Percentiles rank a stretch among this genome's conserved stretches.
Evolutionary conservation across 1,140 invertebrate genomes (phyloP).

Genomic region (Ostrea edulis): DNA sequence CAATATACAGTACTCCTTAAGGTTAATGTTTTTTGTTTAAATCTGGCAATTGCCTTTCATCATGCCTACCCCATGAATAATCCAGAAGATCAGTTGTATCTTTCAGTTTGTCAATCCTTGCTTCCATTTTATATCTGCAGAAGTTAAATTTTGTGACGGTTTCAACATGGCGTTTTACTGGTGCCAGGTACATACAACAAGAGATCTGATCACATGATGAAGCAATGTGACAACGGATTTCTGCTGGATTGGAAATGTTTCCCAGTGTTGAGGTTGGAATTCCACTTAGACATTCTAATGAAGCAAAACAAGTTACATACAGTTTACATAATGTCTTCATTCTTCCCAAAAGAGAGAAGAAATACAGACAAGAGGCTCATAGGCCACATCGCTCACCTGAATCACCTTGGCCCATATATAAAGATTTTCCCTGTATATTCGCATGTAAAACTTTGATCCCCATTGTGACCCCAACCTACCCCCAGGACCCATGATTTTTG

Average conservation of each 20-base stretch:
- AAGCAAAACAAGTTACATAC: neutral
- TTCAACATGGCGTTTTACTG: slow-evolving; percentile 38
- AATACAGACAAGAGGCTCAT: no score
- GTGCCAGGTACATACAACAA: slow-evolving; percentile 48
- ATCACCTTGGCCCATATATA: no score
- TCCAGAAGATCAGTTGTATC: slow-evolving; percentile 37
- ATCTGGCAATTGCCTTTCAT: neutral
- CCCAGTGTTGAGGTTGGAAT: neutral
- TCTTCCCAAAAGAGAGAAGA: no score
- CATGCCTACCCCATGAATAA: slow-evolving; percentile 47
- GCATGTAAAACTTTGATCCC: no score
- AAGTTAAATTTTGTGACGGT: slow-evolving; percentile 32
- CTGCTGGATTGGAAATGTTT: slow-evolving; percentile 6
- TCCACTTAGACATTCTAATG: neutral
- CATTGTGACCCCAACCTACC: no score
- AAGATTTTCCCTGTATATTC: no score
- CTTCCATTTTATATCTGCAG: slow-evolving; percentile 46
- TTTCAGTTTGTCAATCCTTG: slow-evolving; percentile 43
- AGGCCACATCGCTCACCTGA: no score
- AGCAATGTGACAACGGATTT: slow-evolving; percentile 18
- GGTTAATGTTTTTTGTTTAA: no score
- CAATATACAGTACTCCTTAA: no score
- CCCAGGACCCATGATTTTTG: no score
- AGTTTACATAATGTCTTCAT: neutral
- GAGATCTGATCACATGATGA: slow-evolving; percentile 48